Base-by-base conservation (phyloP, 2,113 vertebrate species). In the Otocyon megalotis region DNA sequence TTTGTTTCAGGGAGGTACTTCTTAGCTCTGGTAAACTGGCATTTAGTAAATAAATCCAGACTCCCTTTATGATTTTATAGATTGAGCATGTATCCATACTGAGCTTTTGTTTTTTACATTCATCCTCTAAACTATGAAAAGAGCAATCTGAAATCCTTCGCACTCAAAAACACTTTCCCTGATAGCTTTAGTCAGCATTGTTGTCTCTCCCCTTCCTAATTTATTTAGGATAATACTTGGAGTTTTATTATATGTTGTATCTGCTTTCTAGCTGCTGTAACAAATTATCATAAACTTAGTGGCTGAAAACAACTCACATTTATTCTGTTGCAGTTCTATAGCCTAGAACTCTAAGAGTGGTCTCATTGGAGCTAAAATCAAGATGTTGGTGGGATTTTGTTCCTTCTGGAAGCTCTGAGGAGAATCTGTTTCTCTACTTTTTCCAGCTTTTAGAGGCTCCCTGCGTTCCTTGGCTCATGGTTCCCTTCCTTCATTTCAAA, bases 211-310 rank as follows among this genome's bases (percentile, higher is more conserved):
- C 9, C 13, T 69, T 87, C 48, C 32, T 76, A 48, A 26, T 81
- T 93, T 86, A 53, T 80, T 95, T 92, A 74, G 86, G 67, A 71
- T 83, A 88, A 63, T 89, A 83, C 53, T 80, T 95, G 74, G 56
- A 76, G 60, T 62, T 92, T 35, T 69, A 56, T 79, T 80, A 22
- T 62, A n/a, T 54, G 19, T 76, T 76, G 35, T 76, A 19, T 83
- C 95, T 22, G 10, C 88, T 83, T 97, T 93, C 80, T 79, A 65
- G 63, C n/a, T 94, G 19, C 77, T 86, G 1, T 88, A 92, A 84
- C 26, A 71, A 63, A 88, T 53, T 48, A 58, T n/a, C 50, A 32
- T 32, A 65, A 71, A 85, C 10, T n/a, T 90, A 91, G 35, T 77
- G 77, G 28, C 77, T 56, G 80, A 35, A 91, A 93, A 88, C 54